Percentiles rank a stretch among this genome's conserved stretches.
phyloP scores from a whole-genome alignment of 2,888 invertebrate genomes.

The Allophyes oxyacanthae region DNA sequence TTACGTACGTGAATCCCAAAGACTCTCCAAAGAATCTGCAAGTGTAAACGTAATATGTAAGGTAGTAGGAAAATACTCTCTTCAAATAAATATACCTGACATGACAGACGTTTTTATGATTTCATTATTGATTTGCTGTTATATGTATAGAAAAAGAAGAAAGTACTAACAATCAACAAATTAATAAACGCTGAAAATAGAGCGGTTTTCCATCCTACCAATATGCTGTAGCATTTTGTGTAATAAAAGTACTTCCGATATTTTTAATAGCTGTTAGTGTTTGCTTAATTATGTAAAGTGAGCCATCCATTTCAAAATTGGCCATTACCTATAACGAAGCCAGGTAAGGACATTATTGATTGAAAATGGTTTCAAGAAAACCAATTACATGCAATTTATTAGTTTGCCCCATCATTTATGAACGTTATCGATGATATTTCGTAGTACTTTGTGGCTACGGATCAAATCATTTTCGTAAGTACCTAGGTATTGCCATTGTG shows the following conservation, averaged over 20 bases:
- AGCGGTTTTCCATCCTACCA: no score
- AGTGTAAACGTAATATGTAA: no score
- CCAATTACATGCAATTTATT: constrained; percentile 29
- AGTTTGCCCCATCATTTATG: constrained; percentile 16
- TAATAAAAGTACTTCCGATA: constrained; percentile 7
- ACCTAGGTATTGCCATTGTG: constrained; percentile 23
- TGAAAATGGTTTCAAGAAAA: constrained; percentile 22
- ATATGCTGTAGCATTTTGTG: neutral
- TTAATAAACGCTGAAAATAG: no score
- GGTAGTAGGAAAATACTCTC: no score
- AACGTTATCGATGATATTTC: constrained; percentile 19
- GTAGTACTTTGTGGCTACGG: constrained; percentile 3
- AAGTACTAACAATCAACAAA: neutral
- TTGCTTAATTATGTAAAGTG: constrained; percentile 31
- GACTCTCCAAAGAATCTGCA: no score
- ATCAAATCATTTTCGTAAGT: constrained; percentile 17
- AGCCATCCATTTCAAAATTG: constrained; percentile 26
- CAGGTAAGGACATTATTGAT: constrained; percentile 6
- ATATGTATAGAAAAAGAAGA: neutral
- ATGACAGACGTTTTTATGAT: no score
- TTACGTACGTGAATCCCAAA: no score
- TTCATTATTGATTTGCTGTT: no score
- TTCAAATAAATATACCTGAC: no score
- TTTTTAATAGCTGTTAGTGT: constrained; percentile 16
- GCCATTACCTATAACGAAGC: constrained; percentile 16